These are phyloP conservation scores for Leptogaster cylindrica DNA, from an alignment of 2,888 invertebrate genomes.

Conservation along the genomic window DNA sequence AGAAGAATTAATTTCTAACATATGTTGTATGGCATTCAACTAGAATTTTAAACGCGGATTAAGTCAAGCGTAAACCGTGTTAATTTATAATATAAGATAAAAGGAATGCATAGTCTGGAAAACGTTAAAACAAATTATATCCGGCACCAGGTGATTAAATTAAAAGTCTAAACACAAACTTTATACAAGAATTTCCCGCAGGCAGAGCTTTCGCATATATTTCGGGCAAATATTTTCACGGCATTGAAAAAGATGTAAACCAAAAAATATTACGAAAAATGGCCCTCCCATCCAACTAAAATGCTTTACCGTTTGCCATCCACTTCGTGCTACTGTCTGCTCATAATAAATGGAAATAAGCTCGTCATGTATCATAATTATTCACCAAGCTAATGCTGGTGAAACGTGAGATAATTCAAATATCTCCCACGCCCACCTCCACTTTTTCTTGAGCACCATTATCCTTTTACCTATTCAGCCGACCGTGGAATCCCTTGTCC, in stretches of 20 bases:
- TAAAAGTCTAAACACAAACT: conserved; percentile 34
- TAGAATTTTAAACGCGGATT: conserved; percentile 9
- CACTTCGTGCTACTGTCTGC: neutral
- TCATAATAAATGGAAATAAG: conserved; percentile 40
- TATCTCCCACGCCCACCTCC: conserved; percentile 36
- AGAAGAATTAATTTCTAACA: conserved; percentile 13
- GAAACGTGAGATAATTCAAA: conserved; percentile 33
- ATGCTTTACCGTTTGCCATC: conserved; percentile 20
- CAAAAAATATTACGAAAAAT: conserved; percentile 35
- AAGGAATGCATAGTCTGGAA: too few species aligned
- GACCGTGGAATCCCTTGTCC: conserved; percentile 37
- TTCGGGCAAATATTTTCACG: conserved; percentile 18
- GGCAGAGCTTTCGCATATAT: neutral
- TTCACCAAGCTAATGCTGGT: conserved; percentile 36
- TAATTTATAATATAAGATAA: too few species aligned
- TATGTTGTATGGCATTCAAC: conserved; percentile 21
- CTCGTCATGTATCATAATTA: conserved; percentile 41
- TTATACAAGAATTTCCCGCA: neutral
- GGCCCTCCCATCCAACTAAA: conserved; percentile 24
- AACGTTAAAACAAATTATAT: too few species aligned
- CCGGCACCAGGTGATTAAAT: conserved; percentile 28
- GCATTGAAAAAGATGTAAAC: conserved; percentile 27
- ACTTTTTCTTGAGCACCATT: conserved; percentile 34
- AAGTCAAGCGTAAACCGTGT: too few species aligned
- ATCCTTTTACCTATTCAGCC: conserved; percentile 38